Conservation (phyloP, 2,113 vertebrate species). For the Polyodon spathula region DNA sequence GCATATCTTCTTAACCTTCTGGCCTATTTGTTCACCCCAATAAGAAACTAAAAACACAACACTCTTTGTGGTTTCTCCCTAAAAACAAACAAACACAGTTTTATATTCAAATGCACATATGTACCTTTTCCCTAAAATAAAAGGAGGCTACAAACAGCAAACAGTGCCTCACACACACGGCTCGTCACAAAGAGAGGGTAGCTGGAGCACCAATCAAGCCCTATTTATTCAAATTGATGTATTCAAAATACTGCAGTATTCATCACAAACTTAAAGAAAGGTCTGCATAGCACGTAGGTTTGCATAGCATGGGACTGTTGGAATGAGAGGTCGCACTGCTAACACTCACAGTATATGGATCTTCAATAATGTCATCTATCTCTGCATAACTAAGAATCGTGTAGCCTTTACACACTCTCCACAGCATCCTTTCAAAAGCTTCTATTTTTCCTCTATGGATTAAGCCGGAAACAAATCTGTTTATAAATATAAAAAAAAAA, state of each 20-base stretch:
- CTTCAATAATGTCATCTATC: constrained; percentile 70
- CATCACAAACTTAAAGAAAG: too few relatives aligned
- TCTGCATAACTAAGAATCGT: constrained; percentile 86
- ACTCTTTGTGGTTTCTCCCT: constrained; percentile 80
- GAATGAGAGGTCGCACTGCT: too few relatives aligned
- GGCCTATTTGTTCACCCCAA: constrained; percentile 93
- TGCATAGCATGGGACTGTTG: too few relatives aligned
- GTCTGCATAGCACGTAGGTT: too few relatives aligned
- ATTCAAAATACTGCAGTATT: too few relatives aligned
- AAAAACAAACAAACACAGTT: constrained; percentile 20
- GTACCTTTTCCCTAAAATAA: too few relatives aligned
- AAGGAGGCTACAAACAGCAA: too few relatives aligned
- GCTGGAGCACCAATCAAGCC: too few relatives aligned
- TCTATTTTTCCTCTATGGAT: constrained; percentile 77
- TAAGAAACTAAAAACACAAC: constrained; percentile 90
- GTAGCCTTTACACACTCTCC: constrained; percentile 89
- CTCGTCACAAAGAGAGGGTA: too few relatives aligned
- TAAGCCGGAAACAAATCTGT: constrained; percentile 83
- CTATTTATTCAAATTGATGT: too few relatives aligned
- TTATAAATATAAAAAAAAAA: constrained; percentile 5
- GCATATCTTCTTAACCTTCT: constrained; percentile 96
- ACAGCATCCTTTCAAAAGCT: constrained; percentile 92
- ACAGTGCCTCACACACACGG: too few relatives aligned
- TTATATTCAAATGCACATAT: neutral
- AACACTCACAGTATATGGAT: constrained; percentile 74